phyloP scores from a whole-genome alignment of 2,888 invertebrate species.

The Andrena chrysosceles region DNA sequence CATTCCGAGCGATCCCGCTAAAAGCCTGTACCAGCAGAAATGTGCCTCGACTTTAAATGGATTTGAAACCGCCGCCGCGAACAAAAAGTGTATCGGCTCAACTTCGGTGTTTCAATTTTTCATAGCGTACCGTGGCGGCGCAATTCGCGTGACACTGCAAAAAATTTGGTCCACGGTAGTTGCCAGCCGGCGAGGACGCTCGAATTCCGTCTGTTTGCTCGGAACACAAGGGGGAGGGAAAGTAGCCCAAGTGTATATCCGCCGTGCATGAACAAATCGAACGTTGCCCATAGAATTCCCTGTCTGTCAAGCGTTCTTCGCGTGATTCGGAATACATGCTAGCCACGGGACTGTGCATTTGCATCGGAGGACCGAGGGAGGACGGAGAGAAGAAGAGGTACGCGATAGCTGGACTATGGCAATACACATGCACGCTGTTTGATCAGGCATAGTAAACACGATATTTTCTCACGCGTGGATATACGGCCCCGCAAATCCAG shows the following conservation, averaged over 20 bases:
- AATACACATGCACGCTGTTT: conserved; percentile 67
- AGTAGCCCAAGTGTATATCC: conserved; percentile 47
- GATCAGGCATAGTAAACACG: conserved; percentile 77
- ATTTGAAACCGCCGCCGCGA: neutral
- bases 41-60: neutral
- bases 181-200: neutral
- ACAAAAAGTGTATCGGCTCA: neutral
- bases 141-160: neutral
- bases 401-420: conserved; percentile 32
- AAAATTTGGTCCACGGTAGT: conserved; percentile 4
- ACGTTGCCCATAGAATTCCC: conserved; percentile 20
- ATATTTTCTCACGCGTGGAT: conserved; percentile 78
- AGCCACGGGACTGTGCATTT: conserved; percentile 38
- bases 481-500: conserved; percentile 60
- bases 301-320: conserved; percentile 29
- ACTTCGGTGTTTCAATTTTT: conserved; percentile 8
- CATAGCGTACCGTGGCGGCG: neutral
- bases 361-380: conserved; percentile 33
- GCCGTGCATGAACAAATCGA: conserved; percentile 40
- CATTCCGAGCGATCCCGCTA: too few species aligned
- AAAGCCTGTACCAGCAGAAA: neutral
- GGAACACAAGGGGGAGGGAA: conserved; percentile 25
- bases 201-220: conserved; percentile 28
- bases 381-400: conserved; percentile 37
- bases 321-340: conserved; percentile 45